Conservation (phyloP, 2,888 invertebrate species). For the Teleogryllus oceanicus region DNA sequence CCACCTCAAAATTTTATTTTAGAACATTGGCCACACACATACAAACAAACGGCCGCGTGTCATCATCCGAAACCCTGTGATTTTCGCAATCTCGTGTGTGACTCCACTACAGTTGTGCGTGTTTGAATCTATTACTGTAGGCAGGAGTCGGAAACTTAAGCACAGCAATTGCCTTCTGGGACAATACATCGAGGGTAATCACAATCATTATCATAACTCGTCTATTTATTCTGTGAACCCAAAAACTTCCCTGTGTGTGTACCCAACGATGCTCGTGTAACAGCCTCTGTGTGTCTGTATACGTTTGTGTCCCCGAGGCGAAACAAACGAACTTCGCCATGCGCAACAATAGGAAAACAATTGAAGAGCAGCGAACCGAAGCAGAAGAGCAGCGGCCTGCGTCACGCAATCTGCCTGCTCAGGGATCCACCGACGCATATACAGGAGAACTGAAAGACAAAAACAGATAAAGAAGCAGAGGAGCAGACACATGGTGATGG, state of each 20-base stretch:
- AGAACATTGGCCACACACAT: neutral
- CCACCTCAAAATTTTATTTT: neutral
- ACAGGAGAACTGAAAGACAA: too few relatives aligned
- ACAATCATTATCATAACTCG: conserved; percentile 8
- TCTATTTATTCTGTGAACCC: conserved; percentile 18
- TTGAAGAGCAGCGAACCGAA: neutral
- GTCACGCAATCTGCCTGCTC: neutral
- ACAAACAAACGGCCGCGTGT: neutral
- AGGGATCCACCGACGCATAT: neutral
- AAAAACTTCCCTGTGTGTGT: conserved; percentile 6
- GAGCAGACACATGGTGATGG: too few relatives aligned
- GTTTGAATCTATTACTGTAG: neutral
- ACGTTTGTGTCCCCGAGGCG: conserved; percentile 10
- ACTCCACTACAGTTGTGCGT: neutral
- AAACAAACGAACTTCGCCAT: neutral
- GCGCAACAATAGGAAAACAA: conserved; percentile 18
- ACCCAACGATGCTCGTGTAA: neutral
- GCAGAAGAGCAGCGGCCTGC: neutral
- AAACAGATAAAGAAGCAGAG: too few relatives aligned
- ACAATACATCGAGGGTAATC: conserved; percentile 18
- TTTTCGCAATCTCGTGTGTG: conserved; percentile 9
- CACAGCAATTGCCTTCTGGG: conserved; percentile 6
- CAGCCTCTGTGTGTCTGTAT: neutral
- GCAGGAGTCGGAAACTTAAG: neutral
- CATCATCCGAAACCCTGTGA: neutral